Evolutionary conservation across 2,888 invertebrate species (phyloP).

Genomic region (Sialis fuliginosa): DNA sequence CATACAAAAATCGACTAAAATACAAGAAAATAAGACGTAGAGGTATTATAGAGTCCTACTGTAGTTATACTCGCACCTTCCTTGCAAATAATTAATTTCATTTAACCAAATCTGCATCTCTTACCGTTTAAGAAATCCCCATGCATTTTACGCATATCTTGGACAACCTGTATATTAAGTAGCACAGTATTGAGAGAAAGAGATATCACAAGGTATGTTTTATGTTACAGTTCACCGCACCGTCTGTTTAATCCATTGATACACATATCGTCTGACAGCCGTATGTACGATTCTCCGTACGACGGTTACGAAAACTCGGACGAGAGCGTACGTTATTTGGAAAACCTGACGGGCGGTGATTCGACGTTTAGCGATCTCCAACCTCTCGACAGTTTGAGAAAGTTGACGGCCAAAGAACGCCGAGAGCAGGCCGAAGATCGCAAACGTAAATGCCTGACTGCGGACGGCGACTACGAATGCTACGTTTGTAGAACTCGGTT

Average conservation of each 20-base stretch:
- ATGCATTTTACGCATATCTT: no score
- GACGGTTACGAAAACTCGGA: not conserved
- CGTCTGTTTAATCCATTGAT: slow-evolving; percentile 4
- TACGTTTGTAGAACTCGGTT: slow-evolving; percentile 8
- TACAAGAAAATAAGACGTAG: no score
- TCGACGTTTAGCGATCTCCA: no score
- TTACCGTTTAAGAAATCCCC: no score
- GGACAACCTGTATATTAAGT: no score
- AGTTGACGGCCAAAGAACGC: slow-evolving; percentile 4
- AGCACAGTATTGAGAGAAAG: not conserved
- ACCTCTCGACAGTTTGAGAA: not conserved
- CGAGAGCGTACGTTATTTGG: no score
- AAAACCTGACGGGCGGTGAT: no score
- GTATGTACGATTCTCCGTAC: not conserved
- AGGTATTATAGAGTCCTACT: no score
- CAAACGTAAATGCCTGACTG: slow-evolving; percentile 3
- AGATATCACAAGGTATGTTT: not conserved
- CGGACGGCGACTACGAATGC: slow-evolving; percentile 5
- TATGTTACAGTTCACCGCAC: not conserved
- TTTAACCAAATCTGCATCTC: no score
- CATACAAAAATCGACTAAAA: no score
- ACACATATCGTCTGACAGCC: slow-evolving; percentile 4
- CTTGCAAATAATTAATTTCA: no score
- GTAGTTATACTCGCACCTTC: no score
- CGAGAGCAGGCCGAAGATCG: slow-evolving; percentile 4